Conservation (phyloP, 2,797 vertebrate genomes). For the Spea hammondii region DNA sequence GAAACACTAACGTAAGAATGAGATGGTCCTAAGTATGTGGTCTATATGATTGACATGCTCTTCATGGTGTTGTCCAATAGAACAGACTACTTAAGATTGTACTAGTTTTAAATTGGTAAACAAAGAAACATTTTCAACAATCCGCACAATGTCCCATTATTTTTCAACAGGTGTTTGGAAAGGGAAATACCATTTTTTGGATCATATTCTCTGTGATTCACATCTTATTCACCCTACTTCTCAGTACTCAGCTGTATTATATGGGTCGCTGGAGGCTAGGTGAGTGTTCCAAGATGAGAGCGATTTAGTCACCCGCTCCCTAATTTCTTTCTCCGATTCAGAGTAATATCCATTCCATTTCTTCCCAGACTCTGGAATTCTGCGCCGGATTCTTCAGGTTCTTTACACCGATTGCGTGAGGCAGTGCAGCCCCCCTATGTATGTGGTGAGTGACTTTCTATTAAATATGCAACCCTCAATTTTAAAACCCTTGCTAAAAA, state of each 20-base stretch:
- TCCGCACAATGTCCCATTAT: not conserved
- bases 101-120: no score
- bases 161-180: slow-evolving; percentile 83
- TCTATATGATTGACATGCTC: no score
- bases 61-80: no score
- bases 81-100: no score
- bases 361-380: slow-evolving; percentile 79
- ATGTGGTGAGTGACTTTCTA: slow-evolving; percentile 79
- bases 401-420: slow-evolving; percentile 91
- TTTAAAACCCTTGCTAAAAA: no score
- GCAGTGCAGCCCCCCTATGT: slow-evolving; percentile 94
- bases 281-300: slow-evolving; percentile 53
- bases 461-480: not conserved
- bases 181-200: slow-evolving; percentile 88
- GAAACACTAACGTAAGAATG: no score
- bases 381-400: slow-evolving; percentile 81
- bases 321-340: not conserved
- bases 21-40: no score
- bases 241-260: slow-evolving; percentile 97
- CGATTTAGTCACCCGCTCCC: not conserved
- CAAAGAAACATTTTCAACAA: not conserved
- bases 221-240: slow-evolving; percentile 86
- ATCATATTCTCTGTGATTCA: slow-evolving; percentile 91
- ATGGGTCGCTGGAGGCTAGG: slow-evolving; percentile 95
- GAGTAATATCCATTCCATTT: slow-evolving; percentile 5